Percentiles rank a stretch among this genome's conserved stretches.
phyloP scores from a whole-genome alignment of 2,797 vertebrate species.

The Momotus momota region DNA sequence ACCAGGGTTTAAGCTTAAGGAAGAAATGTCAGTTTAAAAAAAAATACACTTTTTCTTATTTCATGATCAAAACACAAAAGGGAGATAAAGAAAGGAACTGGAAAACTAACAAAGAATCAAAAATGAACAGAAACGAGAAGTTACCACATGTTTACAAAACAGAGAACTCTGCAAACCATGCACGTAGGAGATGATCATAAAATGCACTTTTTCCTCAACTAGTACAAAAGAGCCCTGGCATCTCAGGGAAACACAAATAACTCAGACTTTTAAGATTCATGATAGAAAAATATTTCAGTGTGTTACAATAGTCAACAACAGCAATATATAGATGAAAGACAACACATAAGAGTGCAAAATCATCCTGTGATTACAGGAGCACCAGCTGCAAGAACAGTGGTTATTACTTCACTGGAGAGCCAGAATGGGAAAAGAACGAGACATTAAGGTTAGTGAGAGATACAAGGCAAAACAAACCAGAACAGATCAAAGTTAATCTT shows the following conservation, averaged over 20 bases:
- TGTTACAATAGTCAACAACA: neutral
- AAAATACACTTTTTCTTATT: neutral
- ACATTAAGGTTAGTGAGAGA: neutral
- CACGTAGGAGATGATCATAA: accelerated
- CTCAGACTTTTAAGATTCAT: neutral
- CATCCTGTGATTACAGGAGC: neutral
- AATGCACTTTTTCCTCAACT: neutral
- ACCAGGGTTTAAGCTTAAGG: neutral
- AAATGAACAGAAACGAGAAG: neutral
- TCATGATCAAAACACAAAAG: neutral
- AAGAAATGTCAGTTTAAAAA: neutral
- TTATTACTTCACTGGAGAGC: neutral
- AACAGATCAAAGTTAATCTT: neutral
- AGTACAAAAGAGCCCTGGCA: neutral
- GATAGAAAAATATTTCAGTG: neutral
- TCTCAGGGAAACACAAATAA: neutral
- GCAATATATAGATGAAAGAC: neutral
- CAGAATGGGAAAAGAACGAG: neutral
- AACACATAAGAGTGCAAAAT: neutral
- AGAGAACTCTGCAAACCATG: neutral
- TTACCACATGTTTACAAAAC: neutral
- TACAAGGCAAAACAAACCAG: neutral
- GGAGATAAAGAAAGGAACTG: neutral
- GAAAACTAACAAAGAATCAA: neutral
- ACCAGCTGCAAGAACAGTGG: neutral